These are phyloP conservation scores for Brachionus calyciflorus DNA, from an alignment of 1,140 invertebrate genomes.

Conservation along the genomic window DNA sequence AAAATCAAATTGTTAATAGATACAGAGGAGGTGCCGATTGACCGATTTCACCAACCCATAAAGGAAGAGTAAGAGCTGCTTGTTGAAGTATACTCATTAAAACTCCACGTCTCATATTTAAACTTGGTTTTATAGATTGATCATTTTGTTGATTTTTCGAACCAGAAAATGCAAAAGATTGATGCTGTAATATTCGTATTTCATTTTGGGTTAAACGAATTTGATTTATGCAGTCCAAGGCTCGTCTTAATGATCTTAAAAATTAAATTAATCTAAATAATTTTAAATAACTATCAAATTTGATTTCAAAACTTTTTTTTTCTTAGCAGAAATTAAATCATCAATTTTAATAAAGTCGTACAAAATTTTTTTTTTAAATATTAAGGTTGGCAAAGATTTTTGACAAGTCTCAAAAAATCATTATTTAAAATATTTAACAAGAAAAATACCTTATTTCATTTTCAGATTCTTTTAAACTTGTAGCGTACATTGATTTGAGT, in stretches of 20 bases:
- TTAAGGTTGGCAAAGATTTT: no score
- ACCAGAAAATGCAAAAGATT: not conserved
- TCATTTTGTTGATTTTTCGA: not conserved
- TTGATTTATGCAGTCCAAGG: conserved; percentile 36
- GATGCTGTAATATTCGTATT: conserved; percentile 22
- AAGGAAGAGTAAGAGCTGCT: conserved; percentile 82
- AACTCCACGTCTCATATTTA: conserved; percentile 73
- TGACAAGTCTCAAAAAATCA: no score
- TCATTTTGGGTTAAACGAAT: conserved; percentile 32
- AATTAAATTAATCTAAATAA: not conserved
- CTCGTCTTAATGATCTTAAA: conserved; percentile 26
- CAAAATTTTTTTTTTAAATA: no score
- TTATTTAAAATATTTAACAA: no score
- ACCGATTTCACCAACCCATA: conserved; percentile 69
- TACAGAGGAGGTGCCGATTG: conserved; percentile 28
- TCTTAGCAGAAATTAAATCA: not conserved
- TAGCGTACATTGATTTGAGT: not conserved
- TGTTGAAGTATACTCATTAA: conserved; percentile 91
- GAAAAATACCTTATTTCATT: conserved; percentile 31
- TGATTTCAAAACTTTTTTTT: no score
- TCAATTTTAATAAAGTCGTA: no score
- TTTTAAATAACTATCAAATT: not conserved
- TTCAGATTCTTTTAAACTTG: conserved; percentile 33
- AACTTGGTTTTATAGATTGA: not conserved
- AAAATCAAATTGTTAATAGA: no score